Base-by-base conservation (phyloP, 2,888 invertebrate genomes). In the Meliscaeva auricollis region DNA sequence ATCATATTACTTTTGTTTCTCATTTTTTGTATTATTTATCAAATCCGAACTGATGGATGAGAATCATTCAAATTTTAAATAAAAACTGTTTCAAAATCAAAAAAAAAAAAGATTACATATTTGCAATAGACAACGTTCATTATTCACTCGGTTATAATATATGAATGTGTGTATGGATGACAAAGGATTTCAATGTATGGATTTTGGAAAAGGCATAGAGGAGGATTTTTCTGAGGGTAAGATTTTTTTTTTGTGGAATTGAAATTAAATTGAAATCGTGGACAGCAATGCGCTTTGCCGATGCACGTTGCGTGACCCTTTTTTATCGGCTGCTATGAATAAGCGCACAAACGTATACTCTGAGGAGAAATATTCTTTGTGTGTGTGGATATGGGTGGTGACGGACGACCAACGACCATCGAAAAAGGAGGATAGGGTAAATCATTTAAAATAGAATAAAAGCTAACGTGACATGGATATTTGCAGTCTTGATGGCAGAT, bases 371-470 rank as follows among this genome's bases (percentile, higher is more conserved):
- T 38, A 11, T 38, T 35, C 35, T 17, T 58, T 44, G 8, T 38
- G 6, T 20, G 6, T 22, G 64, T n/a, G 35, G 22, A 11, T 3
- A 9, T 3, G 5, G 9, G 2, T 2, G 30, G 20, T 5, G 3
- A 1, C 2, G 3, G 17, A 38, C 35, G 35, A 38, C n/a, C n/a
- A n/a, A n/a, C n/a, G 35, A 11, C 9, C n/a, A n/a, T n/a, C n/a
- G n/a, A n/a, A n/a, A n/a, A n/a, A 38, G 26, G 0, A 17, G 38
- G 41, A 38, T 2, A 38, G 48, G 52, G 52, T 54, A 60, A 74
- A 75, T 66, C 64, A 73, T 78, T 83, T 70, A 50, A 75, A 84
- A 84, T 72, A 72, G 75, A 84, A 84, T 84, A 84, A 84, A 68
- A 66, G 70, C 60, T 58, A 84, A 72, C 84, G 84, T 76, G 84